These are phyloP conservation scores for Varroa destructor DNA, from an alignment of 1,140 invertebrate genomes.

Conservation along the genomic window DNA sequence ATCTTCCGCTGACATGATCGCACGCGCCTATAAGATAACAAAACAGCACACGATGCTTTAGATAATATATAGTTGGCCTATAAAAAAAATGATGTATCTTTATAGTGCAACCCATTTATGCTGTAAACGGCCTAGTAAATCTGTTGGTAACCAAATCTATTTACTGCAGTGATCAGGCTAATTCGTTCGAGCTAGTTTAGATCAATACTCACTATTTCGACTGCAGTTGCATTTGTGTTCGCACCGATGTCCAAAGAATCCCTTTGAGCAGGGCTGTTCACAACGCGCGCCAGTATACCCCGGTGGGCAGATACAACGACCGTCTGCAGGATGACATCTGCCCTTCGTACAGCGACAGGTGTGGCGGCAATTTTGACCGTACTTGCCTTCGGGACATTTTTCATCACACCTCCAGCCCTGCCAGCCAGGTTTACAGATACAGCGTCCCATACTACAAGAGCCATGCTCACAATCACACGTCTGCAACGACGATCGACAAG, in stretches of 20 bases:
- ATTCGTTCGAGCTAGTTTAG: no score
- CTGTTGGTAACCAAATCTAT: no score
- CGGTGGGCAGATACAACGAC: slow-evolving; percentile 12
- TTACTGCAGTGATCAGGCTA: no score
- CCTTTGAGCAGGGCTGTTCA: slow-evolving; percentile 41
- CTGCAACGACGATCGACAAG: slow-evolving; percentile 18
- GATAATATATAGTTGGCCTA: no score
- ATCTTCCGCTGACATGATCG: slow-evolving; percentile 59
- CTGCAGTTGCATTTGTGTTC: slow-evolving; percentile 72
- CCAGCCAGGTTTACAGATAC: slow-evolving; percentile 25
- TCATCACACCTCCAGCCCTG: slow-evolving; percentile 31
- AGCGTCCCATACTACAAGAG: neutral
- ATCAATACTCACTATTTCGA: slow-evolving; percentile 53
- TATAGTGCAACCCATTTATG: no score
- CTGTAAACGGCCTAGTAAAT: no score
- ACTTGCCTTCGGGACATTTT: slow-evolving; percentile 27
- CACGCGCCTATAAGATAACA: slow-evolving; percentile 45
- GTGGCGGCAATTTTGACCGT: slow-evolving; percentile 19
- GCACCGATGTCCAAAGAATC: slow-evolving; percentile 61
- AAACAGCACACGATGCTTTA: neutral
- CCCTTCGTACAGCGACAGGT: slow-evolving; percentile 24
- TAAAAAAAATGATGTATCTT: no score
- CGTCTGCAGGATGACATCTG: slow-evolving; percentile 12
- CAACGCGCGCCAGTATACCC: slow-evolving; percentile 14
- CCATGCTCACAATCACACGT: slow-evolving; percentile 25